These are phyloP conservation scores for Stegodyphus mimosarum DNA, from an alignment of 1,140 invertebrate genomes.

Conservation along the genomic window DNA sequence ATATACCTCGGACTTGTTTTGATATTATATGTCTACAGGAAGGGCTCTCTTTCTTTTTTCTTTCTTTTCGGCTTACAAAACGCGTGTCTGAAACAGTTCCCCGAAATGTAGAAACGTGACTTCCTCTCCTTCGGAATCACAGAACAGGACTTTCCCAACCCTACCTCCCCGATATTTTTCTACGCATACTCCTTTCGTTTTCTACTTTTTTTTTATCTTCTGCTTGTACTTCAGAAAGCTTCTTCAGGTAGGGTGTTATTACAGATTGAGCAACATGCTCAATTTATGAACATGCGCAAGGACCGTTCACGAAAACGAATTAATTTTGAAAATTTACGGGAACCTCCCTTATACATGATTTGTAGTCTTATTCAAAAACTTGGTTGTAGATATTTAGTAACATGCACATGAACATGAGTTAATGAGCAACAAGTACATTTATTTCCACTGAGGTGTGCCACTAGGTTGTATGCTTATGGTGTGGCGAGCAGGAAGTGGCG, in stretches of 20 bases:
- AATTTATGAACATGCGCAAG: too few relatives aligned
- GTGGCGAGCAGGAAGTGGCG: too few relatives aligned
- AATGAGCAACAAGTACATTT: too few relatives aligned
- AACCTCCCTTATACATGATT: too few relatives aligned
- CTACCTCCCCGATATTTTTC: not conserved
- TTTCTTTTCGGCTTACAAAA: not conserved
- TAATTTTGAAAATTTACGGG: too few relatives aligned
- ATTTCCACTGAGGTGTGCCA: too few relatives aligned
- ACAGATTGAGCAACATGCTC: not conserved
- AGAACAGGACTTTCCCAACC: not conserved
- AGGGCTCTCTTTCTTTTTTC: not conserved
- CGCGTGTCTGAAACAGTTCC: constrained; percentile 12
- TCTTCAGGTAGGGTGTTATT: not conserved
- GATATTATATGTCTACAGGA: not conserved
- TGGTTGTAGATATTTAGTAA: too few relatives aligned
- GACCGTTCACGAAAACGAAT: too few relatives aligned
- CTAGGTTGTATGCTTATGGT: too few relatives aligned
- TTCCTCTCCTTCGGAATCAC: constrained; percentile 8
- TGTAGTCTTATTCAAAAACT: too few relatives aligned
- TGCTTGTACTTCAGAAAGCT: not conserved
- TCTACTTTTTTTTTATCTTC: constrained; percentile 3
- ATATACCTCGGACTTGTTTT: constrained; percentile 17
- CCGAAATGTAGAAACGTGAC: constrained; percentile 18
- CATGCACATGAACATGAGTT: too few relatives aligned
- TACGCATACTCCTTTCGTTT: not conserved